These are phyloP conservation scores for Ectemnius continuus DNA, from an alignment of 2,888 invertebrate genomes.

Conservation along the genomic window DNA sequence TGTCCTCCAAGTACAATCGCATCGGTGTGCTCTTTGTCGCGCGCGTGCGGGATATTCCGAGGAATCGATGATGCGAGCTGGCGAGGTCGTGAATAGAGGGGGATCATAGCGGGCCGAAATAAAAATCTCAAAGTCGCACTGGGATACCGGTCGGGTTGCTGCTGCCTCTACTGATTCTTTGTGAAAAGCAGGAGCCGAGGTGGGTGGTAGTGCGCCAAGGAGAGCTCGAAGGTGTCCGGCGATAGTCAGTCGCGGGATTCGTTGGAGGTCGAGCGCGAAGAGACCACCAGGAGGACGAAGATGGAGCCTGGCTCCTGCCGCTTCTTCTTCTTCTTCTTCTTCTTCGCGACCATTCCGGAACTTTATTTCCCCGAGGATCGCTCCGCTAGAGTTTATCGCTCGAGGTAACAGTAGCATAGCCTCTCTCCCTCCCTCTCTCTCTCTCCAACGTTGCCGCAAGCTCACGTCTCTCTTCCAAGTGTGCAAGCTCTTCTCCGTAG, in stretches of 20 bases:
- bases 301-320: slow-evolving; percentile 36
- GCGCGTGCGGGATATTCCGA: too few species aligned
- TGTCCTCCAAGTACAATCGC: too few species aligned
- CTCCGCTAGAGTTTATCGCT: slow-evolving; percentile 69
- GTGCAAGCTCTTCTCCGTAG: too few species aligned
- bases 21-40: too few species aligned
- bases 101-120: slow-evolving; percentile 1
- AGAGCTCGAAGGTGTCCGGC: slow-evolving; percentile 6
- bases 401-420: slow-evolving; percentile 55
- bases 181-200: too few species aligned
- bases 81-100: not conserved
- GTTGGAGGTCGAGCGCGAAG: slow-evolving; percentile 52
- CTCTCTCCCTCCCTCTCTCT: slow-evolving; percentile 31
- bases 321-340: slow-evolving; percentile 1
- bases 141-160: not conserved
- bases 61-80: not conserved
- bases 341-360: slow-evolving; percentile 60
- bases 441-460: not conserved
- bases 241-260: slow-evolving; percentile 31
- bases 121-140: slow-evolving; percentile 10
- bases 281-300: slow-evolving; percentile 39
- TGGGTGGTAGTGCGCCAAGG: not conserved
- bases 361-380: slow-evolving; percentile 73
- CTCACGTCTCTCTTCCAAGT: not conserved
- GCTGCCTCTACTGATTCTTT: too few species aligned